phyloP scores from a whole-genome alignment of 2,113 vertebrate species.

The Chamaea fasciata region DNA sequence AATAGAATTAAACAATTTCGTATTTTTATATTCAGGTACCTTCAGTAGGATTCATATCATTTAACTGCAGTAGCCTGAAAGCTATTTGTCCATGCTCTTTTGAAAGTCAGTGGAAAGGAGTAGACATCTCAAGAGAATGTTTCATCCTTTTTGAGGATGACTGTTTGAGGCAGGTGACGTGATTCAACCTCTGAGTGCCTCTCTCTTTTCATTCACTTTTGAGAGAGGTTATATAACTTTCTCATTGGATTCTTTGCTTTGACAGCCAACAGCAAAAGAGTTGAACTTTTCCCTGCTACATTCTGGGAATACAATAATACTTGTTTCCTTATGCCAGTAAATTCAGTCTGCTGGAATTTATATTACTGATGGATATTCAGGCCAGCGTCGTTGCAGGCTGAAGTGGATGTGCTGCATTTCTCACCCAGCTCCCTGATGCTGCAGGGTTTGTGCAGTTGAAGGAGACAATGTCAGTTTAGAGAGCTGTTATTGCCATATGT shows the following conservation, averaged over 20 bases:
- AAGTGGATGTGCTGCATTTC: not conserved
- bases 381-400: not conserved
- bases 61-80: not conserved
- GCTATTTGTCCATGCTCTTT: not conserved
- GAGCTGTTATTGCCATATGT: not conserved
- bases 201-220: not conserved
- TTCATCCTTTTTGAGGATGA: not conserved
- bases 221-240: not conserved
- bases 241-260: not conserved
- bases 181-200: not conserved
- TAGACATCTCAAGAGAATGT: not conserved
- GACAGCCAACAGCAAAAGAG: not conserved
- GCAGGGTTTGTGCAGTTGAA: accelerated
- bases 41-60: not conserved
- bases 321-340: not conserved
- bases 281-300: not conserved
- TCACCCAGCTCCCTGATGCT: not conserved
- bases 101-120: not conserved
- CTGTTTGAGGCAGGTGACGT: not conserved
- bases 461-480: not conserved
- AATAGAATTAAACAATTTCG: not conserved
- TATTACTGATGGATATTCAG: not conserved
- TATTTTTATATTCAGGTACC: not conserved
- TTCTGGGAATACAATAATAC: not conserved
- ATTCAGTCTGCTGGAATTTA: not conserved